Evolutionary conservation across 2,797 vertebrate genomes (phyloP).

Genomic region (Furcifer pardalis): DNA sequence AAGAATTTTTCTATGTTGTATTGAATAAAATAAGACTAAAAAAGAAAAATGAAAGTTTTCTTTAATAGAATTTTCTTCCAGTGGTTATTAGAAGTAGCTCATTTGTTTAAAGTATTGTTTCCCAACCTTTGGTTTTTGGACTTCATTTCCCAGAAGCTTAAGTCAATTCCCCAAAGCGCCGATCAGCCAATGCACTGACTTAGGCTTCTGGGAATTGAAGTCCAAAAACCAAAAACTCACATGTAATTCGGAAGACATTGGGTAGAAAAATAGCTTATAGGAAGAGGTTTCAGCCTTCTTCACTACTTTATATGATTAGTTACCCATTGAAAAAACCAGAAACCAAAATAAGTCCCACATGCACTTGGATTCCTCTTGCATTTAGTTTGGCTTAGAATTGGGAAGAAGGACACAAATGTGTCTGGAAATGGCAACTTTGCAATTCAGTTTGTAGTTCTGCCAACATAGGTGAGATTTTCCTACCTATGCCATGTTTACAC

Average conservation of each 20-base stretch:
- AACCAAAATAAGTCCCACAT: background rate
- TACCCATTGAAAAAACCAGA: background rate
- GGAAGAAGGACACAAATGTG: background rate
- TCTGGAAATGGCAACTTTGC: background rate
- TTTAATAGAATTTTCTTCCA: background rate
- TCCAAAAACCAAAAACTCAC: too few species aligned
- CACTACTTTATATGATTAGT: background rate
- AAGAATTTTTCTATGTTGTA: background rate
- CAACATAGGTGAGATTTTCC: background rate
- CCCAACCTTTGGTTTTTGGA: too few species aligned
- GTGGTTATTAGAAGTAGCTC: background rate
- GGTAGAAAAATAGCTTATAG: background rate
- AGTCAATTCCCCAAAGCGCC: too few species aligned
- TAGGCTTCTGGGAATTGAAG: too few species aligned
- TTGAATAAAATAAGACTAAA: background rate
- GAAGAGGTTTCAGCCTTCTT: background rate
- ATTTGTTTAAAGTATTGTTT: too few species aligned
- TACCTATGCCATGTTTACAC: conserved; percentile 4
- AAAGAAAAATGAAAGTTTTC: background rate
- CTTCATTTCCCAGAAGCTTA: too few species aligned
- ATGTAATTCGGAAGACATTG: background rate
- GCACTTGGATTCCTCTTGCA: background rate
- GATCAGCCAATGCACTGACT: too few species aligned
- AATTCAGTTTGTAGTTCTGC: background rate
- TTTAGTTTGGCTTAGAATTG: background rate